Conservation (phyloP, 2,888 invertebrate species). For the Mactromeris polynyma region DNA sequence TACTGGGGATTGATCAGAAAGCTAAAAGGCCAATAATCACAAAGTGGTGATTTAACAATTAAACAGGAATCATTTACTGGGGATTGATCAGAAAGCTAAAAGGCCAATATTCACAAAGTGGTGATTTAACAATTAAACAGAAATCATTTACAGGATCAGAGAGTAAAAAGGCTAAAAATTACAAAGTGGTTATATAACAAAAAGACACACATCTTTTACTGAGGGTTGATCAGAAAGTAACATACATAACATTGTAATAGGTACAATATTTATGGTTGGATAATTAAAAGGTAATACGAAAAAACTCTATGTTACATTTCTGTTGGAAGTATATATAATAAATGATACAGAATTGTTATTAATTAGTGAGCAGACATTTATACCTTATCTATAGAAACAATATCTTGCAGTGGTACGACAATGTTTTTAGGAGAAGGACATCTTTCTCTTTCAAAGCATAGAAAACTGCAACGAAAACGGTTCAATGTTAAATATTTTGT, state of each 20-base stretch:
- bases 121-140: too few relatives aligned
- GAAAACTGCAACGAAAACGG: constrained; percentile 75
- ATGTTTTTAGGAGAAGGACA: constrained; percentile 86
- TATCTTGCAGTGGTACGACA: constrained; percentile 86
- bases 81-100: too few relatives aligned
- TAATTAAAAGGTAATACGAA: not conserved
- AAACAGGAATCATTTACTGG: too few relatives aligned
- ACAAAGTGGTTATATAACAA: not conserved
- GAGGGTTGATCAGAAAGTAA: not conserved
- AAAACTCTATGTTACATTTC: not conserved
- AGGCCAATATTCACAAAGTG: too few relatives aligned
- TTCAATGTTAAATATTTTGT: not conserved
- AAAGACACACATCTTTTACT: not conserved
- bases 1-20: too few relatives aligned
- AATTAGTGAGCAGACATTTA: not conserved
- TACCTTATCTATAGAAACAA: constrained; percentile 86
- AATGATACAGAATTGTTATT: too few relatives aligned
- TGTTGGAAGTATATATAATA: too few relatives aligned
- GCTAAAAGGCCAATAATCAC: too few relatives aligned
- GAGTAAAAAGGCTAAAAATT: too few relatives aligned
- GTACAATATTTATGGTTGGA: not conserved
- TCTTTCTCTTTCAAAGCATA: constrained; percentile 87
- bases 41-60: too few relatives aligned
- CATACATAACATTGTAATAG: not conserved
- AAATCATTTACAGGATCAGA: too few relatives aligned